A percentile compares a stretch with the other conserved stretches of the same genome.
Conservation (phyloP, 2,113 vertebrate genomes). For the Cavia aperea region DNA sequence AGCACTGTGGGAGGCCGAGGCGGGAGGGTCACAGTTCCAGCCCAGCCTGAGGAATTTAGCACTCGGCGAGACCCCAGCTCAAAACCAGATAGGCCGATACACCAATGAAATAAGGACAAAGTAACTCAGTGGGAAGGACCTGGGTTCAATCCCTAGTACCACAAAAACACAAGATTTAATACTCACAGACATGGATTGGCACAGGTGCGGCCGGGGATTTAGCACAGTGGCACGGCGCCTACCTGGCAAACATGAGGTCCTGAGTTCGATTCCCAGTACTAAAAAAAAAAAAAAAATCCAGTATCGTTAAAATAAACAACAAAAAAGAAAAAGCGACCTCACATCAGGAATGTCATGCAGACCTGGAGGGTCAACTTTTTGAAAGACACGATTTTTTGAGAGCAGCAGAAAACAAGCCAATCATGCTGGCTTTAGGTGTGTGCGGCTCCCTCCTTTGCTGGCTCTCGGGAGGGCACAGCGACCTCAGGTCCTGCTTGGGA, state of each 20-base stretch:
- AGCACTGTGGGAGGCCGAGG: background rate
- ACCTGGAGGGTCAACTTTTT: background rate
- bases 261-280: background rate
- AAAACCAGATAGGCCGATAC: background rate
- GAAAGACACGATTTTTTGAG: background rate
- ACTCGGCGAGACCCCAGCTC: background rate
- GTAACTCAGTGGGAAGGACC: background rate
- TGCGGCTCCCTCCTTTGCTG: background rate
- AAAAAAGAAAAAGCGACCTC: background rate
- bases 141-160: background rate
- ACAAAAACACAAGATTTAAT: background rate
- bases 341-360: too few relatives aligned
- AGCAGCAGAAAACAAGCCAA: background rate
- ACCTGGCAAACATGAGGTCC: background rate
- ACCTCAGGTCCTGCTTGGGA: background rate
- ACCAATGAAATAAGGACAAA: background rate
- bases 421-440: background rate
- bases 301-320: background rate
- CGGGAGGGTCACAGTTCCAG: background rate
- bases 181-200: background rate
- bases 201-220: too few relatives aligned
- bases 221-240: background rate
- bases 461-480: background rate
- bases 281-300: background rate
- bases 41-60: background rate